These are phyloP conservation scores for Ceyx margarethae DNA, from an alignment of 2,113 vertebrate genomes.

Conservation along the genomic window DNA sequence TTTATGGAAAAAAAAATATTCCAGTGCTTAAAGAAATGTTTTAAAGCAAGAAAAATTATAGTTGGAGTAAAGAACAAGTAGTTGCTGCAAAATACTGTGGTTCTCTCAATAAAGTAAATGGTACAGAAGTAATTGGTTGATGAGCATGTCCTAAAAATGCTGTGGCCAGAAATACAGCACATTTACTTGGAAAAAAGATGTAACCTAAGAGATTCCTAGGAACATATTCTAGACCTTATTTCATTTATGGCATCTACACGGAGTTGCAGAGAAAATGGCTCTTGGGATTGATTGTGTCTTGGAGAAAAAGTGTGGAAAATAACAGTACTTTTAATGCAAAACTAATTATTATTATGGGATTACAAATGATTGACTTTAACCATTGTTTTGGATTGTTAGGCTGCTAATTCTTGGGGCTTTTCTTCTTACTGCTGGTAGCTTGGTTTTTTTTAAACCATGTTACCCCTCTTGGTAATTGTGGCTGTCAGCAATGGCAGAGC, in stretches of 20 bases:
- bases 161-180: neutral
- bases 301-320: neutral
- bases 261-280: neutral
- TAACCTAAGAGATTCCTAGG: neutral
- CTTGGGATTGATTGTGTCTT: neutral
- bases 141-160: neutral
- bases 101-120: neutral
- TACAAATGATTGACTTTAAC: neutral
- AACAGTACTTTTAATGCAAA: neutral
- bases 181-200: conserved; percentile 17
- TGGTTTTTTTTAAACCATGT: neutral
- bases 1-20: neutral
- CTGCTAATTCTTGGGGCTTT: neutral
- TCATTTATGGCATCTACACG: neutral
- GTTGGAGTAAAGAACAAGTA: neutral
- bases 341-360: neutral
- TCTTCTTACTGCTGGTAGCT: neutral
- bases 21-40: neutral
- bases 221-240: neutral
- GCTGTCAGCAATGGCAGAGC: neutral
- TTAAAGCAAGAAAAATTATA: conserved; percentile 18
- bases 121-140: neutral
- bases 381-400: neutral
- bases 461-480: neutral
- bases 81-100: neutral